Evolutionary conservation across 2,888 invertebrate species (phyloP), one percentile per base, ranked within the genome.

Genomic region (Pedicia rivosa): DNA sequence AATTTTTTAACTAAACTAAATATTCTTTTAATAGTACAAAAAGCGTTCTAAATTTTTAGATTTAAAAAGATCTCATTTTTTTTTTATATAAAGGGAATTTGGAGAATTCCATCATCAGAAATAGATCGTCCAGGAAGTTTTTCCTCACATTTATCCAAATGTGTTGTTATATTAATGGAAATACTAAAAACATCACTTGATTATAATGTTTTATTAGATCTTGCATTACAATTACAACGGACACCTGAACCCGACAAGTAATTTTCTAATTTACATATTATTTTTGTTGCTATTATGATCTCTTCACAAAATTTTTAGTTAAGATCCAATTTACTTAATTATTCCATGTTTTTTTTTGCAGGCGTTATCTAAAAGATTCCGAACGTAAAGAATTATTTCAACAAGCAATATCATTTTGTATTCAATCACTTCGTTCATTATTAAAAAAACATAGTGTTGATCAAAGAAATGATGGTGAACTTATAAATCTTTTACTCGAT

Each of bases 81-180:
- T 39, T 39, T 32, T 16, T 19, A 42, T 31, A 52, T 59, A 20
- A 46, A 80, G 77, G 82, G 90, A 33, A 79, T 94, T 39, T 94
- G 92, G 92, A 71, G 88, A 46, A 87, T 90, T 54, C 91, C 90
- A 1, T 71, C 78, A 2, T 72, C 72, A 40, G 94, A 95, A 65
- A 81, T 94, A 28, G 92, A 94, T 53, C 70, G 94, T 42, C 78
- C 88, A 1, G 94, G 94, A 3, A 83, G 87, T 44, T 84, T 95
- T 54, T 79, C 87, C 1, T 78, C 86, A 24, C 92, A 94, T 53
- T 83, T 94, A 78, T 81, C 78, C 44, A 74, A 86, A 40, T 83
- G 84, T 44, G 75, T 90, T 3, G 68, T 76, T 15, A 70, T 92
- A 22, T 66, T 90, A 5, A 69, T 91, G 62, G 80, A 87, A 55